A percentile compares a stretch with the other conserved stretches of the same genome.
These are phyloP conservation scores for Volucella inflata DNA, from an alignment of 2,888 invertebrate genomes.

Conservation along the genomic window DNA sequence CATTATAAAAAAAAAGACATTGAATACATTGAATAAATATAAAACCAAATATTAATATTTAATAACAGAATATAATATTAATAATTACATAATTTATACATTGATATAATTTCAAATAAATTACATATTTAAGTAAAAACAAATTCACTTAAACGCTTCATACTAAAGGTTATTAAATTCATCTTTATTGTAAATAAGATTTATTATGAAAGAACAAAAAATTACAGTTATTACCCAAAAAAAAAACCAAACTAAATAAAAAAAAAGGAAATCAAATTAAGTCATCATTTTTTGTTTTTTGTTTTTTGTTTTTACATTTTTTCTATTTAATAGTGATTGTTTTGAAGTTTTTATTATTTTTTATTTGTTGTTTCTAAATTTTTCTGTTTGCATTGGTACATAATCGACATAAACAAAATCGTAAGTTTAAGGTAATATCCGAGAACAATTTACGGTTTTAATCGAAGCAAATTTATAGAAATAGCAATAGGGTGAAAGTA, in stretches of 20 bases:
- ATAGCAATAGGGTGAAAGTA: neutral
- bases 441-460: no score
- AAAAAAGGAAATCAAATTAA: conserved; percentile 64
- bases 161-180: conserved; percentile 70
- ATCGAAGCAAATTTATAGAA: conserved; percentile 6
- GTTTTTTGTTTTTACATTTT: conserved; percentile 55
- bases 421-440: neutral
- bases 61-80: conserved; percentile 41
- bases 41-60: conserved; percentile 63
- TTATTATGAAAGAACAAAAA: conserved; percentile 37
- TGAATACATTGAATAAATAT: conserved; percentile 38
- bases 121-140: conserved; percentile 65
- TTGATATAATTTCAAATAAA: conserved; percentile 68
- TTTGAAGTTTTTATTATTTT: conserved; percentile 31
- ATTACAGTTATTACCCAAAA: conserved; percentile 63
- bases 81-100: conserved; percentile 61
- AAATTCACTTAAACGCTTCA: conserved; percentile 75
- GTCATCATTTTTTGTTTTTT: conserved; percentile 48
- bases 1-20: conserved; percentile 56
- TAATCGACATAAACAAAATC: conserved; percentile 53
- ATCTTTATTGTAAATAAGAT: conserved; percentile 72
- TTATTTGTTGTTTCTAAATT: conserved; percentile 30
- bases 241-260: conserved; percentile 46
- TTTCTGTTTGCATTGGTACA: neutral
- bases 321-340: conserved; percentile 47